Evolutionary conservation across 2,797 vertebrate genomes (phyloP), one percentile per base, ranked within the genome.

Genomic region (Crax fasciolata): DNA sequence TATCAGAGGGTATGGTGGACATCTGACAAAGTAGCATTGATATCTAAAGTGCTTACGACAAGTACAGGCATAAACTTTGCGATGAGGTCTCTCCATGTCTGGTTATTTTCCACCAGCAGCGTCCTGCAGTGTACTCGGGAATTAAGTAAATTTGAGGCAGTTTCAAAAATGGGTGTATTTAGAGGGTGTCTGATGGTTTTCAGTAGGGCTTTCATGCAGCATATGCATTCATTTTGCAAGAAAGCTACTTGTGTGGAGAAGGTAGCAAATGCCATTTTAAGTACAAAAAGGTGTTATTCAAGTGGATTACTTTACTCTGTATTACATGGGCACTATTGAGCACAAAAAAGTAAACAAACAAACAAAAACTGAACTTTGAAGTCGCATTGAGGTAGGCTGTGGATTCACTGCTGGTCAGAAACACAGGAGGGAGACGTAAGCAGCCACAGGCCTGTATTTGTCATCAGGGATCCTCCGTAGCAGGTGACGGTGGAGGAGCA

Each of bases 21-120:
- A 18, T 84, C 35, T 67, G 55, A 73, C 92, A 62, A 87, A 52
- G 25, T 28, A 67, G 7, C 27, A 73, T 25, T 49, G n/a, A 11
- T 78, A 61, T 57, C 71, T 58, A 19, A 96, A 81, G 18, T 28
- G 14, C 39, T 83, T 51, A 48, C 52, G 13, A 68, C 23, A 85
- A 77, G 55, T 63, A 68, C 2, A 72, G 52, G 14, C 1, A 0
- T 72, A 72, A 87, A 77, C 30, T 92, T 85, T 21, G 10, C 84
- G 61, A 87, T 20, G 49, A 65, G 10, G 2, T 58, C 30, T 93
- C 16, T 90, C 46, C 14, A 2, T 7, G 13, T 82, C 78, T 87
- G 23, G 49, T 84, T 39, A 44, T 92, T 93, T 96, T 89, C 46
- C 9, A 80, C 30, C 43, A 80, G 54, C 30, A 94, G 12, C 52